Percentiles rank a stretch among this genome's conserved stretches.
These are phyloP conservation scores for Sphaerophoria rueppellii DNA, from an alignment of 2,888 invertebrate species.

Conservation along the genomic window DNA sequence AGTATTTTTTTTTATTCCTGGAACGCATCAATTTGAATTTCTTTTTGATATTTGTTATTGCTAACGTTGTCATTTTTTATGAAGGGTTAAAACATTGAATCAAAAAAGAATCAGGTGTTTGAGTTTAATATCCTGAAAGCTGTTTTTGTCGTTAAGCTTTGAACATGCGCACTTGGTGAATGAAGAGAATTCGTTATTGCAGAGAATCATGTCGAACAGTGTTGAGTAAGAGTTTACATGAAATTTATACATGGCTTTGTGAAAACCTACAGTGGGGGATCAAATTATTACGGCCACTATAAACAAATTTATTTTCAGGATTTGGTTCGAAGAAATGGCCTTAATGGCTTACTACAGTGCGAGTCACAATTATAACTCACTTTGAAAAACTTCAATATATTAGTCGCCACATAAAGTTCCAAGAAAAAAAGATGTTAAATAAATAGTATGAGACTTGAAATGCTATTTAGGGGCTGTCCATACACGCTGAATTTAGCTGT, in stretches of 20 bases:
- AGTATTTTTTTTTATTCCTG: slow-evolving; percentile 35
- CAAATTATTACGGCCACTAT: no score
- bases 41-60: background rate
- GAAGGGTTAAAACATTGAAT: slow-evolving; percentile 15
- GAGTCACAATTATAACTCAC: no score
- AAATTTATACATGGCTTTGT: background rate
- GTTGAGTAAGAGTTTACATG: background rate
- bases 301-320: no score
- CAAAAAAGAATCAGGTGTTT: slow-evolving; percentile 9
- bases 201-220: background rate
- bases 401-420: no score
- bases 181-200: slow-evolving; percentile 9
- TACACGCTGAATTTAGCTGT: no score
- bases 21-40: slow-evolving; percentile 28
- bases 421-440: no score
- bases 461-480: no score
- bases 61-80: background rate
- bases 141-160: slow-evolving; percentile 2
- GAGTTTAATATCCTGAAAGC: slow-evolving; percentile 13
- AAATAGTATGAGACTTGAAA: no score
- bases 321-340: no score
- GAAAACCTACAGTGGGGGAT: no score
- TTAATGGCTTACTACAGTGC: no score
- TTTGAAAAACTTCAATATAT: no score
- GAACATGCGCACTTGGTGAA: slow-evolving; percentile 15